phyloP scores from a whole-genome alignment of 2,113 vertebrate genomes.

The Petromus typicus region DNA sequence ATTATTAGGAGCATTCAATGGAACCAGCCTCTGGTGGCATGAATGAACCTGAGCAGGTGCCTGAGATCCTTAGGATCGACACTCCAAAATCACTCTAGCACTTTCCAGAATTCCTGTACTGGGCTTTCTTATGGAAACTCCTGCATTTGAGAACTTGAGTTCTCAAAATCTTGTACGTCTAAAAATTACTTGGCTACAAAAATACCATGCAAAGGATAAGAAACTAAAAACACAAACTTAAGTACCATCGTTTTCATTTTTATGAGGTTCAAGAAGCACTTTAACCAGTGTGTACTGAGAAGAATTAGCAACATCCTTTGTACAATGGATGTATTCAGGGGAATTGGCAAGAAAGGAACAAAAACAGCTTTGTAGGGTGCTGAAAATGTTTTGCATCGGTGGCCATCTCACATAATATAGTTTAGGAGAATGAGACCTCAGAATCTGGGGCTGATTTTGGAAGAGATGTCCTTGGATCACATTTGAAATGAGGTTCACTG shows the following conservation, averaged over 20 bases:
- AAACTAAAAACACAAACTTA: neutral
- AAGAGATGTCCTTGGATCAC: neutral
- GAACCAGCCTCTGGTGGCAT: neutral
- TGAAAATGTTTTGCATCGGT: neutral
- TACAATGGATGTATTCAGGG: neutral
- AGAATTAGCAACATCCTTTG: neutral
- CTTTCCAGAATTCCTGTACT: neutral
- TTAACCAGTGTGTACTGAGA: neutral
- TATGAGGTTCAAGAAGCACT: neutral
- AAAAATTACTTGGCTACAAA: slow-evolving; percentile 29
- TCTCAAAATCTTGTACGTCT: neutral
- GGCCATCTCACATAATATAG: neutral
- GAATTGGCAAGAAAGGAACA: neutral
- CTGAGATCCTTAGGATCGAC: neutral
- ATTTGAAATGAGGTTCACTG: neutral
- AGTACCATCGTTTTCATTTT: neutral
- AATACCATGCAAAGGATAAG: neutral
- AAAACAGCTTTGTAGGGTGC: neutral
- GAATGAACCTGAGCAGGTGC: neutral
- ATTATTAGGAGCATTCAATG: neutral
- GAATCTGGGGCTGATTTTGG: neutral
- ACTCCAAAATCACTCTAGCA: neutral
- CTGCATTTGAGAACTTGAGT: neutral
- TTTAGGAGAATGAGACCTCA: neutral
- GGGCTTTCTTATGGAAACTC: neutral